Evolutionary conservation across 2,888 invertebrate genomes (phyloP), one percentile per base, ranked within the genome.

Genomic region (Lobophora halterata): DNA sequence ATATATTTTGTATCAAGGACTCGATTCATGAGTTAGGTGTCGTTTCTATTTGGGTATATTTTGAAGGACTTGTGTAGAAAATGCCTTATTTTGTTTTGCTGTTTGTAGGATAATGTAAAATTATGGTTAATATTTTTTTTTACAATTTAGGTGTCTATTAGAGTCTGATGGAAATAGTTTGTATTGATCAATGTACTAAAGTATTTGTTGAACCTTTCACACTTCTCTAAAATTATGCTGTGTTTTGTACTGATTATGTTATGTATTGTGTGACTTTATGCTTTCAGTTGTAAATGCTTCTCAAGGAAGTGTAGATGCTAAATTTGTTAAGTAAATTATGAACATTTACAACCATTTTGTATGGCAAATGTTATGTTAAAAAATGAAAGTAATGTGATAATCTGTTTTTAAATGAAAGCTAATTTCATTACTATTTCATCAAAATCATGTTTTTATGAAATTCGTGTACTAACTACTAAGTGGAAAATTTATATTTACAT

Each of bases 31-130:
- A 63, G 65, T 47, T 56, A 61, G 55, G 66, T 57, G 58, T 65
- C 62, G 66, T 68, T 63, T 66, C 58, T 63, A 65, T 58, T 65
- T 59, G 65, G 61, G 60, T 60, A 64, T 66, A 66, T 70, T 74
- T 71, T 65, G 71, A 71, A 69, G 71, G 71, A 72, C 57, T 65
- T 66, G 63, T 60, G 69, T 79, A 79, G 69, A 66, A 53, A 78
- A 78, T 79, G 86, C 83, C 83, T 86, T 86, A 85, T 76, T 77
- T 81, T 81, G 78, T 82, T 79, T 83, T 79, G 80, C 81, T 75
- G 51, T 83, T 78, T 73, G 54, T 52, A 82, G 76, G 55, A 46
- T 82, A 80, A 79, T n/a, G 78, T 65, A 42, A 74, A 67, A 71
- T 76, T 79, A 79, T 71, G 75, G 76, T 75, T 71, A 68, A 72